Percentiles rank a stretch among this genome's conserved stretches.
Evolutionary conservation across 2,113 vertebrate genomes (phyloP).

Genomic region (Burhinus bistriatus): DNA sequence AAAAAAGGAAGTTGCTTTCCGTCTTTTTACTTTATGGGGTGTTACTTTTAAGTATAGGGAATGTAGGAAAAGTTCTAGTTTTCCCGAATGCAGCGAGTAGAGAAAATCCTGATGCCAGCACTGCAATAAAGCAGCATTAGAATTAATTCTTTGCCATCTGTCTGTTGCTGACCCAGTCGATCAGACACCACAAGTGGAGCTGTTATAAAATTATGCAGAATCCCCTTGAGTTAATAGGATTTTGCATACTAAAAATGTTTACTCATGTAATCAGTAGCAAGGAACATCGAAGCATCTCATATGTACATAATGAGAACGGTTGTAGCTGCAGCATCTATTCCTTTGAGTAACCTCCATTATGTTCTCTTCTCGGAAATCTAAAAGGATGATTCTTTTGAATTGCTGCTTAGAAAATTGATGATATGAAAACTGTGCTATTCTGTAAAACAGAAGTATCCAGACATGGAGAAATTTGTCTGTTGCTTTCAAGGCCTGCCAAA

Average conservation of each 20-base stretch:
- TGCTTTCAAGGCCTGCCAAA: not conserved
- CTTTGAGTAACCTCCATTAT: not conserved
- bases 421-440: not conserved
- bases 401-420: not conserved
- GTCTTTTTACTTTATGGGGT: not conserved
- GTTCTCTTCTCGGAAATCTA: not conserved
- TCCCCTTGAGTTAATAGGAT: slow-evolving; percentile 10
- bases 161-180: not conserved
- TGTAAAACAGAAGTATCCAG: not conserved
- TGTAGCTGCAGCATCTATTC: not conserved
- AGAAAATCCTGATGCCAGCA: not conserved
- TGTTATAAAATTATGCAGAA: slow-evolving; percentile 28
- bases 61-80: not conserved
- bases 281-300: not conserved
- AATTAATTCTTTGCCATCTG: not conserved
- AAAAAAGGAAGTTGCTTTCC: not conserved
- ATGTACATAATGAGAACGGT: not conserved
- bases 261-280: not conserved
- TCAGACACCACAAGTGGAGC: not conserved
- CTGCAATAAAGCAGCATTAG: not conserved
- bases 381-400: not conserved
- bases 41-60: not conserved
- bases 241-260: not conserved
- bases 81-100: not conserved
- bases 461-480: not conserved